Percentiles rank a stretch among this genome's conserved stretches.
Evolutionary conservation across 2,888 invertebrate genomes (phyloP).

Genomic region (Drosophila sordidapex): DNA sequence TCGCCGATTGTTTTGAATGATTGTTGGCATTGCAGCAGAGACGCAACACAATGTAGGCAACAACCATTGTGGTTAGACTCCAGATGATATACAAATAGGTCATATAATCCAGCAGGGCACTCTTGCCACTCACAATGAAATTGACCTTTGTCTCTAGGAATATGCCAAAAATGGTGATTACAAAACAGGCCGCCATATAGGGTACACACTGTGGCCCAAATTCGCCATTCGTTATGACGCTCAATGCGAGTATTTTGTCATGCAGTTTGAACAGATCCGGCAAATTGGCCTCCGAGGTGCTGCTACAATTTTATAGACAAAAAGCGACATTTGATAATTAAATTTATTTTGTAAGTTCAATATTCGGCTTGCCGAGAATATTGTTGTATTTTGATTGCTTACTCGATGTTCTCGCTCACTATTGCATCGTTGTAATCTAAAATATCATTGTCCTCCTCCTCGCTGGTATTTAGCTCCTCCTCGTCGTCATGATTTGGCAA

Average conservation of each 20-base stretch:
- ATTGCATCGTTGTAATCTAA: conserved; percentile 68
- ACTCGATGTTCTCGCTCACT: conserved; percentile 61
- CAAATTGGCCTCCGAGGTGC: conserved; percentile 80
- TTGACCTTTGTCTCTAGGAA: conserved; percentile 84
- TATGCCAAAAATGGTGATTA: conserved; percentile 83
- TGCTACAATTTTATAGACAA: conserved; percentile 45
- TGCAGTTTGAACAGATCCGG: conserved; percentile 83
- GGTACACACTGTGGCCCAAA: conserved; percentile 83
- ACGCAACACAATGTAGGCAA: conserved; percentile 82
- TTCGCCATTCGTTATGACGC: conserved; percentile 80
- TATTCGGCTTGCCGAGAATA: not conserved
- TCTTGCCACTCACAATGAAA: conserved; percentile 81
- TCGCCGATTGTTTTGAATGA: conserved; percentile 83
- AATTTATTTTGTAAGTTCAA: not conserved
- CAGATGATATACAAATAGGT: conserved; percentile 82
- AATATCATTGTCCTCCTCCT: conserved; percentile 72
- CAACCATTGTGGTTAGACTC: conserved; percentile 81
- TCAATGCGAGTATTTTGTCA: conserved; percentile 82
- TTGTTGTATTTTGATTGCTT: conserved; percentile 10
- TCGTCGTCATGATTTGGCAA: conserved; percentile 43
- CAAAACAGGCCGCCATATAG: conserved; percentile 83
- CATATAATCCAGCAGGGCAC: conserved; percentile 76
- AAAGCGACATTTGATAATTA: not conserved
- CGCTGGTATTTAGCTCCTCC: conserved; percentile 52
- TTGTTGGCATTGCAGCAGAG: conserved; percentile 83